Evolutionary conservation across 1,140 invertebrate genomes (phyloP), one percentile per base, ranked within the genome.

Genomic region (Zaprionus ghesquierei): DNA sequence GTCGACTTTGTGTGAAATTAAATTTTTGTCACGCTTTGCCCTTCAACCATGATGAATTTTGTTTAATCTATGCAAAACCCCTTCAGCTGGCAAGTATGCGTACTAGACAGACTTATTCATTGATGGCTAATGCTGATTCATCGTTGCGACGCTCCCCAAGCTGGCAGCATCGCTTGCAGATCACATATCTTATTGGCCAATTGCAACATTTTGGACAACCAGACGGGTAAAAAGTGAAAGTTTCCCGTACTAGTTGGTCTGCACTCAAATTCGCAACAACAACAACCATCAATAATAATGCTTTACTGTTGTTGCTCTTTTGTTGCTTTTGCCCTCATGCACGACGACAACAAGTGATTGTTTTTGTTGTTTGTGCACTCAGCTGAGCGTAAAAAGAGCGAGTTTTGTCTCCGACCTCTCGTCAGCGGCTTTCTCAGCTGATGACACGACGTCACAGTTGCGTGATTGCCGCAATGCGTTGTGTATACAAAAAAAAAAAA

Each of bases 191-290:
- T 41, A 63, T 38, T 41, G 46, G 27, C 12, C 72, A 56, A 59
- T 65, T 63, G 53, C 59, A 70, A 64, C 53, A 65, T 53, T 20
- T 51, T 38, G 29, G 13, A 12, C 38, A 51, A 27, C 29, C 50
- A 59, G 49, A 49, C 31, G 4, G 38, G 23, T 23, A 29, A 74
- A 86, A 86, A 87, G 84, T 84, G 84, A 87, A 87, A 87, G 84
- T 86, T 54, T 64, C 25, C 54, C 50, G 50, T 50, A 64, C 31
- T 56, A 25, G 9, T 41, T 15, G 18, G 76, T 69, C 66, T 77
- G 76, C 80, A 89, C 77, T 71, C 69, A 31, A 79, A 89, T 87
- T 87, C 84, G 84, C 82, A 81, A 85, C 73, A 75, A 61, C 53
- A 63, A 60, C 38, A 64, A 53, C 33, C 33, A 25, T 29, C 33